Conservation (phyloP, 1,140 invertebrate genomes). For the Papilio polyxenes region DNA sequence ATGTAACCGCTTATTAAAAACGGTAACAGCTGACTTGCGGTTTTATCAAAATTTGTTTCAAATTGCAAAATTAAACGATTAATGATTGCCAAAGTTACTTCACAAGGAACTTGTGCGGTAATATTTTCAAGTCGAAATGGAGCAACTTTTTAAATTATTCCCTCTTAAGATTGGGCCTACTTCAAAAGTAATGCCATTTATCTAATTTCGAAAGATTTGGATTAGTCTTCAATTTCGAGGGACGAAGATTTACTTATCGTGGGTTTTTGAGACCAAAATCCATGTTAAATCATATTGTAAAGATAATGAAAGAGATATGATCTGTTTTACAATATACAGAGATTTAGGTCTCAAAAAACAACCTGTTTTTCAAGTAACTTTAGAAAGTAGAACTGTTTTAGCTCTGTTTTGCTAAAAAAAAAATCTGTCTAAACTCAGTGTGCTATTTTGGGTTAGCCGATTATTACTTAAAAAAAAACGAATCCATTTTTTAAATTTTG, state of each 20-base stretch:
- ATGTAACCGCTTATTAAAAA: constrained; percentile 22
- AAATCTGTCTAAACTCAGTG: too few relatives aligned
- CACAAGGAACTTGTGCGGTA: constrained; percentile 17
- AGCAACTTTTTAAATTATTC: constrained; percentile 25
- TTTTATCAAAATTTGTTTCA: constrained; percentile 15
- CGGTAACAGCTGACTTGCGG: constrained; percentile 13
- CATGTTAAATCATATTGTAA: too few relatives aligned
- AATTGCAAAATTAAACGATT: constrained; percentile 28
- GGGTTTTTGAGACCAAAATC: too few relatives aligned
- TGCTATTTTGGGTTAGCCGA: too few relatives aligned
- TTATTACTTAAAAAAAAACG: too few relatives aligned
- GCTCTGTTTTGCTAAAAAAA: too few relatives aligned
- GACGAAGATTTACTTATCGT: not conserved
- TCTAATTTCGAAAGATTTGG: constrained; percentile 12
- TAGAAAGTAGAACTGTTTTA: too few relatives aligned
- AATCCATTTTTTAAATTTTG: too few relatives aligned
- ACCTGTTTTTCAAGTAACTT: too few relatives aligned
- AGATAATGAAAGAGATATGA: too few relatives aligned
- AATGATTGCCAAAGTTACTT: constrained; percentile 24
- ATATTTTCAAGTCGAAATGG: not conserved
- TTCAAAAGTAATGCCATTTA: constrained; percentile 17
- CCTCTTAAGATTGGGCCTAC: constrained; percentile 14
- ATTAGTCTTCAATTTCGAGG: constrained; percentile 11
- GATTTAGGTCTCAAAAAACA: too few relatives aligned
- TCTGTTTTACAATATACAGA: too few relatives aligned